Percentiles rank a stretch among this genome's conserved stretches.
Evolutionary conservation across 1,140 invertebrate genomes (phyloP).

Genomic region (Gryllus bimaculatus): DNA sequence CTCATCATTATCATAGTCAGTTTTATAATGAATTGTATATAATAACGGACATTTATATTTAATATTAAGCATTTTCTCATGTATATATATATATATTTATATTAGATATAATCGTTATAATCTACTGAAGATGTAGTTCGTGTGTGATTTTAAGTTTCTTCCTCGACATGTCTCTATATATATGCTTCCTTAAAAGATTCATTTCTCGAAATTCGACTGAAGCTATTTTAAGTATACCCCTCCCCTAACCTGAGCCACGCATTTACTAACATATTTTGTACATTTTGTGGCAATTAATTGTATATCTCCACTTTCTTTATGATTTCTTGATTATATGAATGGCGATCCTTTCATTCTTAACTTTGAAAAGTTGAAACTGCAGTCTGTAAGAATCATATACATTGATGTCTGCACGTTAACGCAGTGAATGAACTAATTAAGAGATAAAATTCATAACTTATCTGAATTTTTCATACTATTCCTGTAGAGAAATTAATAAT

Average conservation of each 20-base stretch:
- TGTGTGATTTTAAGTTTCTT: neutral
- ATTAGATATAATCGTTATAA: slow-evolving; percentile 6
- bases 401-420: neutral
- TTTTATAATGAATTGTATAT: slow-evolving; percentile 15
- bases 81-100: slow-evolving; percentile 2
- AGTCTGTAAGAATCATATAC: neutral
- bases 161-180: neutral
- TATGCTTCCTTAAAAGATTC: neutral
- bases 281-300: slow-evolving; percentile 1
- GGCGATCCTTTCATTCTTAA: neutral
- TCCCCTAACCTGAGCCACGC: neutral
- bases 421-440: neutral
- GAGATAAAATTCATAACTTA: neutral
- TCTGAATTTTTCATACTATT: neutral
- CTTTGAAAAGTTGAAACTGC: neutral
- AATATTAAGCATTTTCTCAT: slow-evolving; percentile 12
- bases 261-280: neutral
- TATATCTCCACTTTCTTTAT: neutral
- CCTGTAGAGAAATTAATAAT: neutral
- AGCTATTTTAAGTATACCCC: neutral
- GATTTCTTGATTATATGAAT: neutral
- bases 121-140: slow-evolving; percentile 4
- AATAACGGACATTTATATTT: slow-evolving; percentile 14
- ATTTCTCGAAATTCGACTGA: neutral
- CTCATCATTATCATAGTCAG: slow-evolving; percentile 4